Evolutionary conservation across 2,888 invertebrate species (phyloP).

Genomic region (Nomada goodeniana): DNA sequence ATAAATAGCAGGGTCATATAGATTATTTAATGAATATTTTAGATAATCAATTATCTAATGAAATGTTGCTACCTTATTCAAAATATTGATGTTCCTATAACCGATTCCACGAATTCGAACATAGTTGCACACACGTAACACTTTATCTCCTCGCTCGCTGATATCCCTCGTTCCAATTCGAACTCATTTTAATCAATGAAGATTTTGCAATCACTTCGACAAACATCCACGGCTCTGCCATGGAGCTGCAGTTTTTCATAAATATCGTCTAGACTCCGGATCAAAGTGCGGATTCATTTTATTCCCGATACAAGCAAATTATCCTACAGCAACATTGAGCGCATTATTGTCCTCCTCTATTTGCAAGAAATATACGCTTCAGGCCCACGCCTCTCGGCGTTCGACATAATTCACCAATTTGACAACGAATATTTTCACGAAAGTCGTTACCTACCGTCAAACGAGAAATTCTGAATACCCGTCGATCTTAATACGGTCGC

Average conservation of each 20-base stretch:
- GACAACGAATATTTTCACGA: too few relatives aligned
- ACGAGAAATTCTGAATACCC: too few relatives aligned
- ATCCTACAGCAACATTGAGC: too few relatives aligned
- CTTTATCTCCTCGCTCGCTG: slow-evolving; percentile 27
- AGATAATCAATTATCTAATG: too few relatives aligned
- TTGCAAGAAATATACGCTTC: too few relatives aligned
- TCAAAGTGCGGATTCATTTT: neutral
- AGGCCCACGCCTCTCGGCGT: too few relatives aligned
- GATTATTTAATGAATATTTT: too few relatives aligned
- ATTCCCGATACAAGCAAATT: neutral
- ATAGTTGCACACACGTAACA: slow-evolving; percentile 8
- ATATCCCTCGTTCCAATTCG: slow-evolving; percentile 29
- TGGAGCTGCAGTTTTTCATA: neutral
- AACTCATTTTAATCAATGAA: slow-evolving; percentile 6
- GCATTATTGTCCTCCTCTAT: too few relatives aligned
- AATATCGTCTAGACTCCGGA: neutral
- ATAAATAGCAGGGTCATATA: too few relatives aligned
- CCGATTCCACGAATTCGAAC: neutral
- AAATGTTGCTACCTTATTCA: neutral
- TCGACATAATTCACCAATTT: too few relatives aligned
- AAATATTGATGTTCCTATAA: neutral
- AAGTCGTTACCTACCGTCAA: too few relatives aligned
- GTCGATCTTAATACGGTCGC: too few relatives aligned
- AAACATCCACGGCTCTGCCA: neutral
- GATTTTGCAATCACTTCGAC: slow-evolving; percentile 36